Conservation (phyloP, 2,797 vertebrate genomes). For the Eidolon dupreanum region DNA sequence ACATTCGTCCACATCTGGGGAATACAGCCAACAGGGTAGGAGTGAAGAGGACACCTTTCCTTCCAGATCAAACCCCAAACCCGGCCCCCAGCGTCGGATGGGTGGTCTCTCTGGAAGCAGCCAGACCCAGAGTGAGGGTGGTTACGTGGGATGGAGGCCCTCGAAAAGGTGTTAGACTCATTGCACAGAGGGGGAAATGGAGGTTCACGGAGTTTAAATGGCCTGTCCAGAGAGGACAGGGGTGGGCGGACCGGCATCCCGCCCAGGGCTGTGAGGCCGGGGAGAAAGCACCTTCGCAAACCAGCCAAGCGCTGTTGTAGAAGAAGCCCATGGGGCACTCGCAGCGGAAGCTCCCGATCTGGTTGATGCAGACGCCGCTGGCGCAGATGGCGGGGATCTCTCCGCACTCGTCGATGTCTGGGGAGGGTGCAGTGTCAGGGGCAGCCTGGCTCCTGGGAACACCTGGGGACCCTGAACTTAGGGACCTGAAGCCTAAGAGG, state of each 20-base stretch:
- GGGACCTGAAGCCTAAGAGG: not conserved
- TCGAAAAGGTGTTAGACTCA: not conserved
- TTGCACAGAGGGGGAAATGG: not conserved
- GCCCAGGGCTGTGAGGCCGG: not conserved
- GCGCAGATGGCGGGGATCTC: constrained; percentile 95
- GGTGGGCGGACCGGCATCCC: not conserved
- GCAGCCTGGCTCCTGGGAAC: not conserved
- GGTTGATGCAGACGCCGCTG: constrained; percentile 94
- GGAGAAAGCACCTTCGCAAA: constrained; percentile 91
- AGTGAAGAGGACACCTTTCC: not conserved
- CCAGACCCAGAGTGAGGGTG: not conserved
- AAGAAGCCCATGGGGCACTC: constrained; percentile 96
- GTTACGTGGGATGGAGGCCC: not conserved
- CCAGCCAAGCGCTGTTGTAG: constrained; percentile 94
- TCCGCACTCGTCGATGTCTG: constrained; percentile 96
- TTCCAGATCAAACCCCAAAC: not conserved
- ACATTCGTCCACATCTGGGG: constrained; percentile 94
- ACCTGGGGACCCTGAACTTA: not conserved
- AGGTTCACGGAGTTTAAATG: not conserved
- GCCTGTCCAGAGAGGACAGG: not conserved
- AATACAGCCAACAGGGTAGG: not conserved
- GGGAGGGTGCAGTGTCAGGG: not conserved
- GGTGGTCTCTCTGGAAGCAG: not conserved
- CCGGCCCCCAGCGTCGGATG: not conserved
- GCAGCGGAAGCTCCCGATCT: constrained; percentile 96